A percentile compares a stretch with the other conserved stretches of the same genome.
phyloP scores from a whole-genome alignment of 2,888 invertebrate species.

The Ligdia adustata region DNA sequence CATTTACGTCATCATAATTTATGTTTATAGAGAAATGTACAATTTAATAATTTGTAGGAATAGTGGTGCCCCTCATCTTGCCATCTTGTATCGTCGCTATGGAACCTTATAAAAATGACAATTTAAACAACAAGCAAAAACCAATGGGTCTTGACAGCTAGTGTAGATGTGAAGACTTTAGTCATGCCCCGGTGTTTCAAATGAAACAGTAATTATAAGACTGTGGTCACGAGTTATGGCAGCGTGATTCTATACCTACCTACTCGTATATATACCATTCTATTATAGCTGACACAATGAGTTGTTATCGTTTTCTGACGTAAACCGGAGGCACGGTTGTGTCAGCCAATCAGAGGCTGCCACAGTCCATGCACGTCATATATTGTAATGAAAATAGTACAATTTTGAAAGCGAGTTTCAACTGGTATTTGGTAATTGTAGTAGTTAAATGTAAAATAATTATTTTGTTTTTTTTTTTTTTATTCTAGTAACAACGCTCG shows the following conservation, averaged over 20 bases:
- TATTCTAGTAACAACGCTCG: too few relatives aligned
- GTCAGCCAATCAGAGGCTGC: conserved; percentile 46
- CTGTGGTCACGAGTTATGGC: conserved; percentile 21
- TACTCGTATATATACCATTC: conserved; percentile 1
- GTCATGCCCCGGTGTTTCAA: conserved; percentile 17
- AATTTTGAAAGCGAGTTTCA: not conserved
- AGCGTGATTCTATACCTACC: conserved; percentile 6
- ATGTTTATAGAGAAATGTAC: too few relatives aligned
- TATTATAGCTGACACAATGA: not conserved
- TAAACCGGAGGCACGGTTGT: conserved; percentile 25
- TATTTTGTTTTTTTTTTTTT: too few relatives aligned
- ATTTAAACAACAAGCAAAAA: too few relatives aligned
- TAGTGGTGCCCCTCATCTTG: too few relatives aligned
- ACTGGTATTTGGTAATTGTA: too few relatives aligned
- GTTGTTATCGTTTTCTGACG: conserved; percentile 17
- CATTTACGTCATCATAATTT: not conserved
- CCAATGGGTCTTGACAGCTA: conserved; percentile 1
- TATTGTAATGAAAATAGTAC: conserved; percentile 24
- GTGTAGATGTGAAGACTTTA: conserved; percentile 6
- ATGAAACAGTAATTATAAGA: conserved; percentile 20
- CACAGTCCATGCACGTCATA: conserved; percentile 41
- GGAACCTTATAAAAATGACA: too few relatives aligned
- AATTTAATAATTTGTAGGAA: too few relatives aligned
- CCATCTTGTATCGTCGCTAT: too few relatives aligned
- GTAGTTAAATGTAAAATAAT: not conserved